Base-by-base conservation (phyloP, 2,888 invertebrate species). In the Oxyteleia sp. region DNA sequence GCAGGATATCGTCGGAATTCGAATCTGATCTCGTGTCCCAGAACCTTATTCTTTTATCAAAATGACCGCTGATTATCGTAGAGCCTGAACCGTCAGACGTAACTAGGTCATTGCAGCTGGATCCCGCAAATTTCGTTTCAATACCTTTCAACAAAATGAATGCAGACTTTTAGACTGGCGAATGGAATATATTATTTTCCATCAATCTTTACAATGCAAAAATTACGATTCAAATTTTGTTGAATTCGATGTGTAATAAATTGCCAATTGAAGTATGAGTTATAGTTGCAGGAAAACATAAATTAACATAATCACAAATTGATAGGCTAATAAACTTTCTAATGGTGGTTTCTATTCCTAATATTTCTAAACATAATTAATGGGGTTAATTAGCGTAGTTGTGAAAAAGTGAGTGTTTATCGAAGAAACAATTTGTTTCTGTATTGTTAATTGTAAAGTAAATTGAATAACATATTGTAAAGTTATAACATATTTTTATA, bases 61-160 rank as follows among this genome's bases (percentile, higher is more conserved):
- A 99, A 94, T 99, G 99, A 20, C 99, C 99, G 90, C 99, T 99
- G 90, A 99, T 98, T 88, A 99, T 97, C 66, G 97, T 97, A 15
- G 97, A 96, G 43, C 97, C 98, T 10, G 96, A 95, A 82, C 97
- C 96, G 92, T 98, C 98, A 76, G 97, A 96, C 86, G 98, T 98
- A 87, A 99, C 98, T 83, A 99, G 95, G 94, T 99, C 99, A 94
- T 99, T 98, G 94, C 99, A 99, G 91, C 98, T 98, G 35, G 99
- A 99, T 43, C 98, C 99, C 72, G 98, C 98, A 92, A 98, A 98
- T 94, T 98, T 98, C 3, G 98, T 98, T 93, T 97, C 97, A 88
- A 97, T 96, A 94, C 97, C 97, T 97, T 94, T 57, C 23, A 74
- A 83, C 68, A 78, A 68, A 78, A 71, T 32, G 16, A 76, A 59